phyloP scores from a whole-genome alignment of 2,797 vertebrate species.

The Labroides dimidiatus region DNA sequence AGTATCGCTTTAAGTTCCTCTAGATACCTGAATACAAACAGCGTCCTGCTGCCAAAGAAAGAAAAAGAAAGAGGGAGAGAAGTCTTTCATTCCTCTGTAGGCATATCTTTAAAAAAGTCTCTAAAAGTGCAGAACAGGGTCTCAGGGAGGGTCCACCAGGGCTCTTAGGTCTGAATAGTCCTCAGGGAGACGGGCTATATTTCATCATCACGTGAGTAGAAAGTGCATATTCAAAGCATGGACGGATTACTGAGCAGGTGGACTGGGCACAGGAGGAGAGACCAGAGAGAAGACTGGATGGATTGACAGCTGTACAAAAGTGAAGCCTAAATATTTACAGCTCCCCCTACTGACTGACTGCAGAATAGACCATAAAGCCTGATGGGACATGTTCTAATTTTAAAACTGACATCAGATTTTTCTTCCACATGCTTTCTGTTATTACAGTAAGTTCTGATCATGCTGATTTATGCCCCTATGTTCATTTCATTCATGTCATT shows the following conservation, averaged over 20 bases:
- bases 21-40: conserved; percentile 78
- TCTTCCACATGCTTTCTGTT: too few species aligned
- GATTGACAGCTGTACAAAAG: too few species aligned
- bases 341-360: too few species aligned
- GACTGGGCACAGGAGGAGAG: conserved; percentile 1
- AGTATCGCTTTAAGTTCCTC: conserved; percentile 63
- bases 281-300: background rate
- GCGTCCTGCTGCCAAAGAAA: conserved; percentile 48
- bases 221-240: conserved; percentile 9
- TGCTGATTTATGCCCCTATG: too few species aligned
- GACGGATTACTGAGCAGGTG: conserved; percentile 9
- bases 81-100: conserved; percentile 36
- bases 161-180: background rate
- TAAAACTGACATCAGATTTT: too few species aligned
- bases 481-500: too few species aligned
- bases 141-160: background rate
- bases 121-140: conserved; percentile 36
- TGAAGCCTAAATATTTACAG: too few species aligned
- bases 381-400: too few species aligned
- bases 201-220: background rate
- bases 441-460: too few species aligned
- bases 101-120: conserved; percentile 37
- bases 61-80: background rate
- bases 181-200: background rate
- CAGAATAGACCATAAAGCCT: too few species aligned